phyloP scores from a whole-genome alignment of 2,797 vertebrate species.

The Hydrocynus forskahlii region DNA sequence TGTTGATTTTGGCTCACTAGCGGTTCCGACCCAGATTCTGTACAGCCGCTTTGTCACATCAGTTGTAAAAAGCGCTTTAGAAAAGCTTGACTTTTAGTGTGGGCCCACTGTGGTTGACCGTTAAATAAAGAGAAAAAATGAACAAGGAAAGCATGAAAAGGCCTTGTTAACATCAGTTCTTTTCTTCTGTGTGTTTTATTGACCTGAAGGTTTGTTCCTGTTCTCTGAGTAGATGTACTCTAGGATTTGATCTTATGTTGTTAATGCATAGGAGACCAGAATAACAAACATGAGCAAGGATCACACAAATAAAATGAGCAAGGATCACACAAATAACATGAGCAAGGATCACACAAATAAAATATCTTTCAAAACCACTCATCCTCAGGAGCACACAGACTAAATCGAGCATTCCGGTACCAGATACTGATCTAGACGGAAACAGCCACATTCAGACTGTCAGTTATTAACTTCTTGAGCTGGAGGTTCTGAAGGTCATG shows the following conservation, averaged over 20 bases:
- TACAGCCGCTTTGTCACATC: too few species aligned
- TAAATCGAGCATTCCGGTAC: not conserved
- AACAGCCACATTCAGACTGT: not conserved
- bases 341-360: not conserved
- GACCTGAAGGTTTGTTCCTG: not conserved
- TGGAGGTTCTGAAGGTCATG: not conserved
- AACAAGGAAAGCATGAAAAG: too few species aligned
- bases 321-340: too few species aligned
- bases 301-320: too few species aligned
- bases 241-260: not conserved
- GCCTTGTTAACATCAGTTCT: too few species aligned
- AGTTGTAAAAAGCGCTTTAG: too few species aligned
- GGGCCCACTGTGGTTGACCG: too few species aligned
- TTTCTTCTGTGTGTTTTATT: too few species aligned
- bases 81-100: too few species aligned
- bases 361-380: not conserved
- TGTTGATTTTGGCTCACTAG: too few species aligned
- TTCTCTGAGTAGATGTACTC: not conserved
- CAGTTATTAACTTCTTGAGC: not conserved
- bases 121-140: too few species aligned
- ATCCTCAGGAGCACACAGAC: not conserved
- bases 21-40: too few species aligned
- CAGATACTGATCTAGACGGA: not conserved
- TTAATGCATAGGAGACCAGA: not conserved
- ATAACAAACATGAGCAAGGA: not conserved